These are phyloP conservation scores for Hesperia comma DNA, from an alignment of 2,888 invertebrate species.

Conservation along the genomic window DNA sequence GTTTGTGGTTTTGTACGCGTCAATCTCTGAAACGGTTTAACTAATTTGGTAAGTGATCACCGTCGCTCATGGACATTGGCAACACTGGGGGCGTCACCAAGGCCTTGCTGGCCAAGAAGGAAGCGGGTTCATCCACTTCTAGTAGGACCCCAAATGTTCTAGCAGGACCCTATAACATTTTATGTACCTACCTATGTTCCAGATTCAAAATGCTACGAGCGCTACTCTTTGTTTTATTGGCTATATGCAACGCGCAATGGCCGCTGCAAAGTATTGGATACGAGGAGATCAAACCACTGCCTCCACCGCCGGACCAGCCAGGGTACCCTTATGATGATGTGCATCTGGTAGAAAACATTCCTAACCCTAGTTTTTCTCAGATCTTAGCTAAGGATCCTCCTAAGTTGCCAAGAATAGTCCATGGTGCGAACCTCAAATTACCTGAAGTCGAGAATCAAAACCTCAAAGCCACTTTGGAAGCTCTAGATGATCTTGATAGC, in stretches of 20 bases:
- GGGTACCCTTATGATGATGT: conserved; percentile 16
- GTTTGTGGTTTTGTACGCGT: no score
- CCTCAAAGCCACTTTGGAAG: background rate
- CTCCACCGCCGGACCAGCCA: background rate
- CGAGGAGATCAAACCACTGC: background rate
- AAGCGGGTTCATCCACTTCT: no score
- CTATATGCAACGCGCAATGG: conserved; percentile 16
- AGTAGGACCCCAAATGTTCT: no score
- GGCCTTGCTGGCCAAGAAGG: no score
- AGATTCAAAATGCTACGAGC: conserved; percentile 9
- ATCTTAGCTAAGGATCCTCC: background rate
- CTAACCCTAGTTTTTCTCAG: background rate
- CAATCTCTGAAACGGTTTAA: no score
- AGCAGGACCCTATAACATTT: no score
- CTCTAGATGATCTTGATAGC: background rate
- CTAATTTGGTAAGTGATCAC: no score
- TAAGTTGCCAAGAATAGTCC: background rate
- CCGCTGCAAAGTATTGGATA: conserved; percentile 9
- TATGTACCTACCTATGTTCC: background rate
- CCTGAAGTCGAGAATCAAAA: background rate
- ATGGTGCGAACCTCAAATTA: background rate
- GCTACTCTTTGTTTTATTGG: conserved; percentile 4
- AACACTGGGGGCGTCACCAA: no score
- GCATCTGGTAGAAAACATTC: background rate
- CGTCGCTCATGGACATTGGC: no score